phyloP scores from a whole-genome alignment of 2,113 vertebrate genomes.

The Sapajus apella region DNA sequence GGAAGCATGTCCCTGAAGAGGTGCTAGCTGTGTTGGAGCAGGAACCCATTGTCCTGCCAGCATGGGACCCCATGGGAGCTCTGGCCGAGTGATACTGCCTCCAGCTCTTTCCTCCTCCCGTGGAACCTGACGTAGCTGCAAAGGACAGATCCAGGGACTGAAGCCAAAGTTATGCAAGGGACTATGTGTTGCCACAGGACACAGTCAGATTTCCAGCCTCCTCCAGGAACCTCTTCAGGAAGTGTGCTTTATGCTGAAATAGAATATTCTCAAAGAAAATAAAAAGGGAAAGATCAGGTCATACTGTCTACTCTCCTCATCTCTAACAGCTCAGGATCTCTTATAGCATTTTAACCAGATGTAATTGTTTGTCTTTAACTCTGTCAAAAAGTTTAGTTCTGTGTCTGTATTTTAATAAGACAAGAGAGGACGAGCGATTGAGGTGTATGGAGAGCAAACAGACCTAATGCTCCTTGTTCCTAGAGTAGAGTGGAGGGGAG shows the following conservation, averaged over 20 bases:
- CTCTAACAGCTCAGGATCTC: constrained; percentile 71
- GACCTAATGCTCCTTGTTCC: constrained; percentile 8
- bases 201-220: constrained; percentile 58
- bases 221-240: constrained; percentile 75
- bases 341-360: constrained; percentile 60
- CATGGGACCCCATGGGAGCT: constrained; percentile 99
- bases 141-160: constrained; percentile 77
- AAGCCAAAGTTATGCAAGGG: constrained; percentile 80
- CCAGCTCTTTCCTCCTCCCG: constrained; percentile 41
- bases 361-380: constrained; percentile 51
- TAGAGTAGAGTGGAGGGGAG: constrained; percentile 32
- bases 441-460: neutral
- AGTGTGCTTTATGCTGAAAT: constrained; percentile 73
- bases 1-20: constrained; percentile 88
- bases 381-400: constrained; percentile 3
- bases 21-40: constrained; percentile 93
- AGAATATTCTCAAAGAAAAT: constrained; percentile 68
- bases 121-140: constrained; percentile 77
- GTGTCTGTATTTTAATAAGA: constrained; percentile 33
- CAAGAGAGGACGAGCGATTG: neutral
- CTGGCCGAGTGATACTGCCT: constrained; percentile 88
- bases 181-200: constrained; percentile 41
- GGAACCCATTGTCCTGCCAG: constrained; percentile 92
- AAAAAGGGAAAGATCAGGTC: constrained; percentile 23
- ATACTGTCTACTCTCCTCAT: constrained; percentile 51